Evolutionary conservation across 2,113 vertebrate species (phyloP).

Genomic region (cat (Felis catus)): DNA sequence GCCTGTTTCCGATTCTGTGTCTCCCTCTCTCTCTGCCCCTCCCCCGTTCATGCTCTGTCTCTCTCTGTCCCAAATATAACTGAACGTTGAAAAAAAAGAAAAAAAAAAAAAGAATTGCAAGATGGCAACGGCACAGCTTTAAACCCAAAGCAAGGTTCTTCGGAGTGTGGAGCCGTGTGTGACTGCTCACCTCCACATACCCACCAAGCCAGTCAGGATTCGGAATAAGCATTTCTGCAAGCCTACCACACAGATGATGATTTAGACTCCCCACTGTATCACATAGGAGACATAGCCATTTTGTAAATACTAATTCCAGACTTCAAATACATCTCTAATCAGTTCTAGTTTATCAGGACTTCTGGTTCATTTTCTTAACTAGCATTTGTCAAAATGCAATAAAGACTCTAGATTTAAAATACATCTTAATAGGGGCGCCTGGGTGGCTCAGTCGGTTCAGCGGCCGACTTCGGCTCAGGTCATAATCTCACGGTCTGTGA

Average conservation of each 20-base stretch:
- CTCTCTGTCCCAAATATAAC: too few relatives aligned
- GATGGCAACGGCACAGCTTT: background rate
- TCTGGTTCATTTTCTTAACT: background rate
- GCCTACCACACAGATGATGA: background rate
- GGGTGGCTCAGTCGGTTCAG: too few relatives aligned
- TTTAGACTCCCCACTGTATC: background rate
- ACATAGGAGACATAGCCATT: background rate
- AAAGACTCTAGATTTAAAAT: background rate
- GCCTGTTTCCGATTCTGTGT: too few relatives aligned
- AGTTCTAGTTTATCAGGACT: background rate
- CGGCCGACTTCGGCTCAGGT: too few relatives aligned
- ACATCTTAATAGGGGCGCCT: background rate
- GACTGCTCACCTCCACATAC: background rate
- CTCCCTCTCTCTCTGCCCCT: too few relatives aligned
- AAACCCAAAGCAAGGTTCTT: background rate
- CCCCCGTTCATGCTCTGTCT: too few relatives aligned
- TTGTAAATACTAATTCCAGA: background rate
- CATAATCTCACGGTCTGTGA: too few relatives aligned
- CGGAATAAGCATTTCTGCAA: background rate
- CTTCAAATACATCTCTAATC: background rate
- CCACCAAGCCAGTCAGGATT: background rate
- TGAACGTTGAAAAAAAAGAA: too few relatives aligned
- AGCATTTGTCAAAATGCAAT: background rate
- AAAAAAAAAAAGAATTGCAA: background rate
- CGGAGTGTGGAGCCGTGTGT: background rate